These are phyloP conservation scores for Gambelia wislizenii DNA, from an alignment of 2,797 vertebrate genomes.

Conservation along the genomic window DNA sequence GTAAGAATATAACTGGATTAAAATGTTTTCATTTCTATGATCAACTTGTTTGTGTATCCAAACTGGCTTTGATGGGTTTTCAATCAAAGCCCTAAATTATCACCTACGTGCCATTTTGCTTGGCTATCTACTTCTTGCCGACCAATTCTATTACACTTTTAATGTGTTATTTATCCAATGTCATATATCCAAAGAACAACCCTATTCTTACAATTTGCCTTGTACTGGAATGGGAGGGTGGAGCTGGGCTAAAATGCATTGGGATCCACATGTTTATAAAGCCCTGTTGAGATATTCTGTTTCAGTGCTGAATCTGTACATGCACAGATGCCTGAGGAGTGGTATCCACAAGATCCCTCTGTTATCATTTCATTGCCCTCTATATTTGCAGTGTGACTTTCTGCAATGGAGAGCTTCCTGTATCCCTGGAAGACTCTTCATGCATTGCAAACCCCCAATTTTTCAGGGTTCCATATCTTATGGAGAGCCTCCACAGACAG, in stretches of 20 bases:
- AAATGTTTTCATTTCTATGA: not conserved
- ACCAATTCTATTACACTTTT: not conserved
- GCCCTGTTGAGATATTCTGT: too few species aligned
- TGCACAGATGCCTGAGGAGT: too few species aligned
- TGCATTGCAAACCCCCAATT: too few species aligned
- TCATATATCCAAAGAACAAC: not conserved
- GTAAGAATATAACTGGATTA: constrained; percentile 59
- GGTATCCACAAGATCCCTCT: too few species aligned
- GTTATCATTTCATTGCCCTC: too few species aligned
- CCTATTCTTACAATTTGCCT: constrained; percentile 12
- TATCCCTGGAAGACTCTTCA: too few species aligned
- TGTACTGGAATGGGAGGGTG: not conserved
- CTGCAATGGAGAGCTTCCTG: too few species aligned
- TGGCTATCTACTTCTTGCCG: not conserved
- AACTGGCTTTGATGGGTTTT: not conserved
- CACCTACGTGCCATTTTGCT: not conserved
- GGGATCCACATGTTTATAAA: not conserved
- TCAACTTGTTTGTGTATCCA: constrained; percentile 36
- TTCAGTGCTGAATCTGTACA: too few species aligned
- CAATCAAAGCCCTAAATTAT: constrained; percentile 3
- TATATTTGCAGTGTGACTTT: too few species aligned
- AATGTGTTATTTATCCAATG: not conserved
- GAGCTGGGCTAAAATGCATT: not conserved
- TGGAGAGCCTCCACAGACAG: too few species aligned
- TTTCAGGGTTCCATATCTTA: too few species aligned